Evolutionary conservation across 2,113 vertebrate species (phyloP), one percentile per base, ranked within the genome.

Genomic region (Polyodon spathula): DNA sequence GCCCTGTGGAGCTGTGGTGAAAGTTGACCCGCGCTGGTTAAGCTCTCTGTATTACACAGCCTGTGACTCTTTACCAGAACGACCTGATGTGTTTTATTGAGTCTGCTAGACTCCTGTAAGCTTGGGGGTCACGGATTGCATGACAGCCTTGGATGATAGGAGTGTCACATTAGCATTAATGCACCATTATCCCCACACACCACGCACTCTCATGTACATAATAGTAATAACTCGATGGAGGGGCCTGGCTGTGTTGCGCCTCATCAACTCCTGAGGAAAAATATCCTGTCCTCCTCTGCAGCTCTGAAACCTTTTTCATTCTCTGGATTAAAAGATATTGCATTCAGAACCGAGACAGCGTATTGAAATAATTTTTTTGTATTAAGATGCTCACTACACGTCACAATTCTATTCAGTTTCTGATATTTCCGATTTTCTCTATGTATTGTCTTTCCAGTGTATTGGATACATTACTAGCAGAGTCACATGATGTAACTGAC

Each of bases 211-310:
- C 82, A 85, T 84, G 85, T 87, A 85, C 79, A 82, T 88, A 87
- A 88, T 88, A 81, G 82, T 79, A 85, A 83, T 76, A 78, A 79
- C 78, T 78, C 81, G 81, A 82, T 75, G 43, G 80, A 84, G 81
- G 81, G 84, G 84, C 85, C 83, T 84, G 81, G 79, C 70, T 76
- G 78, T 72, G 75, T 70, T 80, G 81, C 75, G 81, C 78, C 84
- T 88, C 87, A 89, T 88, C 84, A 86, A 76, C 80, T 65, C 78
- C 78, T 81, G 84, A 88, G 78, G 65, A 41, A 14, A 50, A 50
- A 50, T 10, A 11, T 50, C 48, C 48, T 50, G 48, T 50, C 48
- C 48, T n/a, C 48, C 48, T 50, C 12, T 11, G 12, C 12, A n/a
- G 12, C 14, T 50, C 48, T 4, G 48, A 27, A 27, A 27, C 27